Percentiles rank a stretch among this genome's conserved stretches.
These are phyloP conservation scores for Pocillopora damicornis DNA, from an alignment of 64 coral and sea anemone genomes.

Conservation along the genomic window DNA sequence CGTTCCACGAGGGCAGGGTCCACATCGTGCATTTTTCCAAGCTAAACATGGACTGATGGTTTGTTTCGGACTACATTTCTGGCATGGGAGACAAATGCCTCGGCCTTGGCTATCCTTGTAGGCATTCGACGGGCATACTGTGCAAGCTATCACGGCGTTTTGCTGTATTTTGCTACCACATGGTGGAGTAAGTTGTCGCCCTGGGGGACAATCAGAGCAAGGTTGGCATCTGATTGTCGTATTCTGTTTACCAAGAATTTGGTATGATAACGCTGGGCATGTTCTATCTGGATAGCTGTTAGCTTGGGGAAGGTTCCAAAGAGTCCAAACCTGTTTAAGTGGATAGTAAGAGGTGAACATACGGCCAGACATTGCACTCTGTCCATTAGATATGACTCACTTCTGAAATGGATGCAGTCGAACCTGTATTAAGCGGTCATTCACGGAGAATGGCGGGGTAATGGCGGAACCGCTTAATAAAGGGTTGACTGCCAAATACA, in stretches of 20 bases:
- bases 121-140: not conserved
- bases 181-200: not conserved
- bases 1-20: not conserved
- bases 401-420: too few species aligned
- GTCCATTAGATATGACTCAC: too few species aligned
- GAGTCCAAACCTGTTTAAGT: not conserved
- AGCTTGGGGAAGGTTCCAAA: constrained; percentile 1
- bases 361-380: too few species aligned
- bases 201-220: not conserved
- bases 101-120: not conserved
- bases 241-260: not conserved
- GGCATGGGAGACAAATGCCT: not conserved
- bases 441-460: too few species aligned
- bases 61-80: not conserved
- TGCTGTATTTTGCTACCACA: not conserved
- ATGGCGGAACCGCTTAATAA: too few species aligned
- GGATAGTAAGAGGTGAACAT: too few species aligned
- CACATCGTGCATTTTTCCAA: not conserved
- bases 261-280: constrained; percentile 13
- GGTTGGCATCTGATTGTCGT: not conserved
- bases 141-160: not conserved
- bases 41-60: not conserved
- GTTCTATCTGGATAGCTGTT: not conserved
- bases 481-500: too few species aligned
- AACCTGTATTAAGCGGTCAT: too few species aligned